Conservation (phyloP, 2,797 vertebrate species). For the Graptemys geographica region DNA sequence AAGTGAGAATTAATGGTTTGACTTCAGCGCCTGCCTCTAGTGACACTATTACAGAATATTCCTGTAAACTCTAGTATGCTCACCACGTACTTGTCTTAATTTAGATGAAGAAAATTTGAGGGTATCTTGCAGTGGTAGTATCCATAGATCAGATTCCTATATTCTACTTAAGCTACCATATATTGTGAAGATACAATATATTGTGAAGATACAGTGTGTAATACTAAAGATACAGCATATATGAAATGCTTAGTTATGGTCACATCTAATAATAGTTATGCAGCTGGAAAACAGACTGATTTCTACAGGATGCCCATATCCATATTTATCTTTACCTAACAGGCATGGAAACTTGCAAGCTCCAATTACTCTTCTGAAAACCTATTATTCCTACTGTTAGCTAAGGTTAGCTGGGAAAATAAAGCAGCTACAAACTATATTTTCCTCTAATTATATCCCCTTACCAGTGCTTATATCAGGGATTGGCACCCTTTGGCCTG, state of each 20-base stretch:
- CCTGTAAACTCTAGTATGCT: not conserved
- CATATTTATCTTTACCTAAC: not conserved
- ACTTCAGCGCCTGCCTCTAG: not conserved
- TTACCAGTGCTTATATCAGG: not conserved
- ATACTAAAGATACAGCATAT: not conserved
- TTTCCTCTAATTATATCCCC: not conserved
- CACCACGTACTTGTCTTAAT: not conserved
- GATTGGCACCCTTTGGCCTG: too few relatives aligned
- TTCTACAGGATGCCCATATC: not conserved
- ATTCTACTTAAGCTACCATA: not conserved
- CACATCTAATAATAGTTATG: not conserved
- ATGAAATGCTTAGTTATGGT: not conserved
- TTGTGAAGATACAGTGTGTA: not conserved
- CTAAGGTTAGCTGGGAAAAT: not conserved
- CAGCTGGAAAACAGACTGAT: not conserved
- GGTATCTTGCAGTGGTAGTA: not conserved
- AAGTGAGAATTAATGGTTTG: not conserved
- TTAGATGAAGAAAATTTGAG: not conserved
- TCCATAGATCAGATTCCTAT: not conserved
- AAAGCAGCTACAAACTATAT: not conserved
- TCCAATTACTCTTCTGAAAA: not conserved
- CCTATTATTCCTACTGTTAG: not conserved
- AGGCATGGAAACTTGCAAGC: not conserved
- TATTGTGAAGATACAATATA: not conserved
- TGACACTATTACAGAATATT: not conserved